Base-by-base conservation (phyloP, 2,888 invertebrate species). In the Rhorus exstirpatorius region DNA sequence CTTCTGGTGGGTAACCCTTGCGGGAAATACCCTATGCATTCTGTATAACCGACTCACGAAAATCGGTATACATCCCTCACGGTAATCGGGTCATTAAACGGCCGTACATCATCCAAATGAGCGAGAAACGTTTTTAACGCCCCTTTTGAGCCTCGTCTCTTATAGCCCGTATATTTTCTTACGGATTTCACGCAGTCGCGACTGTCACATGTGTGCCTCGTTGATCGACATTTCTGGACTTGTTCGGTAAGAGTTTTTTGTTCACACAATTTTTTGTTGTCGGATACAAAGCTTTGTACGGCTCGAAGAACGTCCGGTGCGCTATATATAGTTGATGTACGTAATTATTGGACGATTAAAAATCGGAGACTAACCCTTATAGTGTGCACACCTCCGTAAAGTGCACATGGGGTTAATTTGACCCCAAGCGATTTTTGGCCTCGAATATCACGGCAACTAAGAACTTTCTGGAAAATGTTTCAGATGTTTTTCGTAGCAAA, bases 41-140 rank as follows among this genome's bases (percentile, higher is more conserved):
- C 58, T 61, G n/a, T 14, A 17, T 41, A 53, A 67, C 46, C 61
- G 60, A 70, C 63, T 51, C 38, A 79, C 78, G 75, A 84, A 85
- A 84, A 84, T 63, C 83, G 72, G 63, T 60, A n/a, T n/a, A 81
- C 83, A 76, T 79, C 89, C 88, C 88, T 81, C 84, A 84, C 83
- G 81, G 86, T 90, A 90, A 91, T 87, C 89, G 89, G 89, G 89
- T 92, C 92, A 92, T 93, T 93, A 93, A 92, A 92, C 88, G 89
- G 87, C 90, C 91, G 91, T 93, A 91, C 90, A 92, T 93, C 92
- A 92, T 92, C 88, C 76, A 17, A 71, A 49, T 31, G 84, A 79
- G 86, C 85, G 87, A 83, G 87, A 90, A 88, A 79, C 83, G 78
- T 74, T 51, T 49, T 24, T 51, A 61, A 83, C 84, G 81, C 82